Evolutionary conservation across 2,888 invertebrate species (phyloP), one percentile per base, ranked within the genome.

Genomic region (Drosophila mimica): DNA sequence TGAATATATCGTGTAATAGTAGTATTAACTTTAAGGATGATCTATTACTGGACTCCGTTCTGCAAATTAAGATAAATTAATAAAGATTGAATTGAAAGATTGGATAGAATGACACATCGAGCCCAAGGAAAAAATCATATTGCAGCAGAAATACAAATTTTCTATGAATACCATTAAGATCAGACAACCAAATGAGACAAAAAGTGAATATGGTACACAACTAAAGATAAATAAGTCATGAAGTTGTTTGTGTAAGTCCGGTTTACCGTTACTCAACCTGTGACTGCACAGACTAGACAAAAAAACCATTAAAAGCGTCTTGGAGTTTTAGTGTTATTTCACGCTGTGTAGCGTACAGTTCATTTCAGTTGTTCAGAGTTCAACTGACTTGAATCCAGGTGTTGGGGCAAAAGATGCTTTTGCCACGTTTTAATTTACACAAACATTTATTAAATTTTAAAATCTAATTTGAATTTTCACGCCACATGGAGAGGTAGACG

Each of bases 221-320:
- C 38, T 70, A 2, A 46, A 38, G 5, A 70, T 62, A 40, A 80
- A 51, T 17, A 28, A 76, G 8, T 38, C 77, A 7, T 0, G 38
- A 0, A 59, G 60, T 25, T 77, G 81, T 20, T 15, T 48, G 31
- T 68, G 51, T 3, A 66, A 63, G 43, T 43, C 73, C 95, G 87
- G 95, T 94, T 0, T 58, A 53, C 4, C 81, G 85, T 43, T 94
- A 93, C 43, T 94, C 94, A 0, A 38, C 92, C 30, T 40, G 11
- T 30, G 20, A 20, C 11, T 46, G 40, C 36, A 15, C 28, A 28
- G 53, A 60, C 81, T 73, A 81, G 71, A 84, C 76, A 88, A 75
- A 87, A 89, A 79, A 70, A 25, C 71, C 75, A 86, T 90, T 85
- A 74, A 86, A 85, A 77, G 68, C 62, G 59, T 69, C 66, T 80